These are phyloP conservation scores for Psittacara wagleri DNA, from an alignment of 2,113 vertebrate genomes.

Conservation along the genomic window DNA sequence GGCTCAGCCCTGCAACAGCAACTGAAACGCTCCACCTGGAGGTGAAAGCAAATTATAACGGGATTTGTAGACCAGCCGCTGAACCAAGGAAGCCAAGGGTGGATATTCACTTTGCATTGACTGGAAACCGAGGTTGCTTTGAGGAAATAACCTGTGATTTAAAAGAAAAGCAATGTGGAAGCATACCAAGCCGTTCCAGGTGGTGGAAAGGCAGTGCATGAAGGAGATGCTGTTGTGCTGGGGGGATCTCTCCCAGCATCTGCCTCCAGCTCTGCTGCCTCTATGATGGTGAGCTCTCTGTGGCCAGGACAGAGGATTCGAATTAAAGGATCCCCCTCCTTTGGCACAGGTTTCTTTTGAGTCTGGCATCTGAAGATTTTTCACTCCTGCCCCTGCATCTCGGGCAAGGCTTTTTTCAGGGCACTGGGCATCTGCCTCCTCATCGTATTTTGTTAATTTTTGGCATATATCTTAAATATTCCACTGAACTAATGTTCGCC, in stretches of 20 bases:
- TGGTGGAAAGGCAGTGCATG: not conserved
- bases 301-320: rapidly evolving
- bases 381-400: not conserved
- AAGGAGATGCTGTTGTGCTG: not conserved
- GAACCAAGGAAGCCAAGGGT: not conserved
- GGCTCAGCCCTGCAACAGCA: not conserved
- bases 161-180: not conserved
- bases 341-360: not conserved
- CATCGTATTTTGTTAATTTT: rapidly evolving
- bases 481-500: not conserved
- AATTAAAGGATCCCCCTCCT: not conserved
- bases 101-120: no score
- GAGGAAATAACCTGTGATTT: not conserved
- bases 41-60: not conserved
- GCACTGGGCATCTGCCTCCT: not conserved
- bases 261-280: not conserved
- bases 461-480: not conserved
- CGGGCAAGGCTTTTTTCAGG: not conserved
- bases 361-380: rapidly evolving
- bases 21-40: conserved; percentile 29
- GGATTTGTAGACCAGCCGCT: not conserved
- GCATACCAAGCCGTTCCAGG: rapidly evolving
- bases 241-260: not conserved
- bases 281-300: rapidly evolving
- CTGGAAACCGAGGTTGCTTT: rapidly evolving